Conservation (phyloP, 1,140 invertebrate genomes). For the Drosophila littoralis region DNA sequence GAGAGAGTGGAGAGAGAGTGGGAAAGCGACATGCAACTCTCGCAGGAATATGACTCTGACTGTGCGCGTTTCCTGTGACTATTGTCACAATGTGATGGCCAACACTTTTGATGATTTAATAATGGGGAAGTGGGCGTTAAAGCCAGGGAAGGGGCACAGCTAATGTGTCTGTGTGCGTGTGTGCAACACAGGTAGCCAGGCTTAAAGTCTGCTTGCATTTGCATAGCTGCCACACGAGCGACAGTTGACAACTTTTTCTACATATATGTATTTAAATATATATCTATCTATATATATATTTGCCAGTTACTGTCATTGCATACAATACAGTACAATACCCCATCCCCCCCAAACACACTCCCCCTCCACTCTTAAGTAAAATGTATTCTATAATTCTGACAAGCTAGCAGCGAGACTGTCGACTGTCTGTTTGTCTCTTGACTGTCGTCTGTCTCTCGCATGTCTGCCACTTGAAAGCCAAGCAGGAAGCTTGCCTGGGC, state of each 20-base stretch:
- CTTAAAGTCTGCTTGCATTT: conserved; percentile 52
- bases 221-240: conserved; percentile 56
- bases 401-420: conserved; percentile 32
- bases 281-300: conserved; percentile 8
- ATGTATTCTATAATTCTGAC: conserved; percentile 72
- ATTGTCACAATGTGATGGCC: conserved; percentile 76
- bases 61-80: conserved; percentile 27
- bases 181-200: conserved; percentile 6
- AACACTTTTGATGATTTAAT: conserved; percentile 80
- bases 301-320: conserved; percentile 26
- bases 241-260: conserved; percentile 75
- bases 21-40: conserved; percentile 30
- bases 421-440: conserved; percentile 18
- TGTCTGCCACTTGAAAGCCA: conserved; percentile 42
- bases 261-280: not conserved
- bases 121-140: conserved; percentile 35
- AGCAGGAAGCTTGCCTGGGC: conserved; percentile 26
- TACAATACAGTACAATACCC: not conserved
- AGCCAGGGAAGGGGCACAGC: not conserved
- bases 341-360: not conserved
- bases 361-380: not conserved
- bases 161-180: conserved; percentile 22
- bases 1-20: not conserved
- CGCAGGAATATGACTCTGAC: conserved; percentile 14
- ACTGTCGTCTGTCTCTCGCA: conserved; percentile 21